phyloP scores from a whole-genome alignment of 2,888 invertebrate genomes.

The Agapostemon virescens region DNA sequence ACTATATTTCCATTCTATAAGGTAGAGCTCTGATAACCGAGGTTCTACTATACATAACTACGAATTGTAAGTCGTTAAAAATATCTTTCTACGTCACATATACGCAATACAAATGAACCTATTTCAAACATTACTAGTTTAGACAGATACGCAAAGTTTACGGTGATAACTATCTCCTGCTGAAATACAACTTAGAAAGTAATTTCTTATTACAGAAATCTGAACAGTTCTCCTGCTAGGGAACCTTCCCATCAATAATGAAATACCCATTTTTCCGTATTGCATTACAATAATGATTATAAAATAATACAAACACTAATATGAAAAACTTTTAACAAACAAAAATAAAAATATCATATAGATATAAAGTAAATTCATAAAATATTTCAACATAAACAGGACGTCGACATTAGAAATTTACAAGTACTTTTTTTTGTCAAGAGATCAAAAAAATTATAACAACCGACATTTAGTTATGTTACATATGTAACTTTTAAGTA shows the following conservation, averaged over 20 bases:
- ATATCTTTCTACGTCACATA: not conserved
- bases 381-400: not conserved
- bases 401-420: constrained; percentile 19
- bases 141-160: constrained; percentile 47
- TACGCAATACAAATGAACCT: constrained; percentile 50
- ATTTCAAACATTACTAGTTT: constrained; percentile 64
- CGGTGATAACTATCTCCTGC: constrained; percentile 5
- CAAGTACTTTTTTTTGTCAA: constrained; percentile 20
- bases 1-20: not conserved
- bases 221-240: not conserved
- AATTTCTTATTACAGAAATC: constrained; percentile 13
- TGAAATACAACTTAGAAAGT: constrained; percentile 47
- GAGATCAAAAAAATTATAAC: constrained; percentile 25
- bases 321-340: not conserved
- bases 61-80: not conserved
- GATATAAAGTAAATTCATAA: not conserved
- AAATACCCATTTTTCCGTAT: constrained; percentile 10
- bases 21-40: not conserved
- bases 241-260: constrained; percentile 19
- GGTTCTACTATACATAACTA: constrained; percentile 6
- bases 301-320: not conserved
- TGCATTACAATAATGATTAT: constrained; percentile 18
- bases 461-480: constrained; percentile 26
- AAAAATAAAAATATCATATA: constrained; percentile 16
- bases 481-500: constrained; percentile 28